phyloP scores from a whole-genome alignment of 2,113 vertebrate genomes.

The Cinclus cinclus region DNA sequence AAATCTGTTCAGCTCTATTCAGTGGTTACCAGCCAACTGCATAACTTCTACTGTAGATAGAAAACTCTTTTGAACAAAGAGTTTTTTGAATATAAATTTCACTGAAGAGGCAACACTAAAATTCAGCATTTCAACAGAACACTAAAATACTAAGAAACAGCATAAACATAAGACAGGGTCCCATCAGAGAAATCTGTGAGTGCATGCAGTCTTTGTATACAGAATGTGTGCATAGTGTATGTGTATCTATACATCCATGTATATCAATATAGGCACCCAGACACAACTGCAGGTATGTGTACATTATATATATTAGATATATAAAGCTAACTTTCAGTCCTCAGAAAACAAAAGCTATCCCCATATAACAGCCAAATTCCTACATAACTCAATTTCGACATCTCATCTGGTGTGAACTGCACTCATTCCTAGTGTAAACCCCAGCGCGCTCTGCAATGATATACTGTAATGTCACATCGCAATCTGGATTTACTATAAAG shows the following conservation, averaged over 20 bases:
- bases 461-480: slow-evolving; percentile 97
- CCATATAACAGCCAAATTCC: slow-evolving; percentile 90
- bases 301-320: slow-evolving; percentile 74
- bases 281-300: slow-evolving; percentile 61
- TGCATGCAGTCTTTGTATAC: neutral
- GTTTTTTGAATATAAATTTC: neutral
- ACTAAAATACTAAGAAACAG: neutral
- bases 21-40: neutral
- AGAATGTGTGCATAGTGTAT: neutral
- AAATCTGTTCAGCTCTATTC: neutral
- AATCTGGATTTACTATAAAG: slow-evolving; percentile 96
- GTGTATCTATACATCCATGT: slow-evolving; percentile 1
- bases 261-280: slow-evolving; percentile 54
- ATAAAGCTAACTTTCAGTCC: slow-evolving; percentile 84
- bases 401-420: slow-evolving; percentile 92
- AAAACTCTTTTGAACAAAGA: neutral
- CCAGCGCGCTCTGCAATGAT: slow-evolving; percentile 87
- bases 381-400: slow-evolving; percentile 95
- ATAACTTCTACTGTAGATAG: fast-evolving
- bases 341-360: slow-evolving; percentile 87
- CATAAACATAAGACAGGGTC: neutral
- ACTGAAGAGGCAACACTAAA: neutral
- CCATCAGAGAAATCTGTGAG: neutral
- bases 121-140: neutral
- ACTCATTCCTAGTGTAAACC: slow-evolving; percentile 85